These are phyloP conservation scores for Mobula birostris DNA, from an alignment of 2,113 vertebrate species.

Conservation along the genomic window DNA sequence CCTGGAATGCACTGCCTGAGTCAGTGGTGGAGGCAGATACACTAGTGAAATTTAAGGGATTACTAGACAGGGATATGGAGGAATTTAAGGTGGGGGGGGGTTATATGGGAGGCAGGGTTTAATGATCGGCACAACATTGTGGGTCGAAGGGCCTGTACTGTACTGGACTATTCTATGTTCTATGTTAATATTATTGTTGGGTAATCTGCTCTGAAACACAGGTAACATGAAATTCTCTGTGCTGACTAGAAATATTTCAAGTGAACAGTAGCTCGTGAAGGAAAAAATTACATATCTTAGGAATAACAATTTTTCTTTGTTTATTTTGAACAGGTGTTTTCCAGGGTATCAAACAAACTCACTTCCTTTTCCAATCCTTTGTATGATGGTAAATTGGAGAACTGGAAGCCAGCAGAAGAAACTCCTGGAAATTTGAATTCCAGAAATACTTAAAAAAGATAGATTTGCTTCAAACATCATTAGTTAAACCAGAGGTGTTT, in stretches of 20 bases:
- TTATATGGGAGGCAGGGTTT: no score
- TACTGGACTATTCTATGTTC: no score
- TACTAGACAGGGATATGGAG: no score
- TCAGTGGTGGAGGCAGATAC: no score
- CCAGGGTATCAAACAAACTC: not conserved
- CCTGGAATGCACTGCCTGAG: no score
- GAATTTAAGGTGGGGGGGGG: no score
- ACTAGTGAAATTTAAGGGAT: no score
- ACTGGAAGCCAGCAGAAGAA: not conserved
- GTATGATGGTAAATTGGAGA: not conserved
- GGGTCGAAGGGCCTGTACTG: no score
- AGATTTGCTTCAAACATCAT: not conserved
- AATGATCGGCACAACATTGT: no score
- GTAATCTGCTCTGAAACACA: not conserved
- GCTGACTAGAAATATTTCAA: not conserved
- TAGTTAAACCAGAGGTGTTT: not conserved
- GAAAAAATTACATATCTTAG: not conserved
- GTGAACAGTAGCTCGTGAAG: not conserved
- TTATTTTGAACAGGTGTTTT: not conserved
- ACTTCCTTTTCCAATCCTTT: constrained; percentile 29
- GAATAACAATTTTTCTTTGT: not conserved
- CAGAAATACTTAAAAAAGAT: not conserved
- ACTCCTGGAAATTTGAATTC: not conserved
- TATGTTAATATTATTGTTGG: not conserved
- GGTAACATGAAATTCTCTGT: no score